Evolutionary conservation across 2,113 vertebrate genomes (phyloP), one percentile per base, ranked within the genome.

Genomic region (Struthidea cinerea): DNA sequence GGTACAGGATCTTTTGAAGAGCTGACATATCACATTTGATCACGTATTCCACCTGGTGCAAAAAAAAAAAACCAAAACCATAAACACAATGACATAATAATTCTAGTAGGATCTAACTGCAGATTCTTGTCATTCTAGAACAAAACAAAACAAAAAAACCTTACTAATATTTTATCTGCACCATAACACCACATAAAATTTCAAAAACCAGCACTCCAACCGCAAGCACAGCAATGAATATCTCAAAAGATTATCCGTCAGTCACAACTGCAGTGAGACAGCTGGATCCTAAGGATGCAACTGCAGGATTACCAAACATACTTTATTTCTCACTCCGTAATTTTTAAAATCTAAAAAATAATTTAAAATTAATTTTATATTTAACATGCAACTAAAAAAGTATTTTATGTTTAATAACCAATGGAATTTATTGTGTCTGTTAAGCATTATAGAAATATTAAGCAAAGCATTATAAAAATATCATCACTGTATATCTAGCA

Each of bases 11-110:
- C 97, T 99, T 99, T 96, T 99, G 99, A 67, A 99, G 99, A 33
- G 99, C 99, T 33, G 99, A 99, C 99, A 99, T 99, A 97, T 99
- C 99, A 84, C 99, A 99, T 87, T 99, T 99, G 85, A 99, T 98
- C 90, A 99, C 99, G 21, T 99, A 99, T 93, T 99, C 99, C 97
- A 99, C 99, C 99, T 99, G 94, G 39, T 64, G 18, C 15, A 27
- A 76, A 80, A 87, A 90, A 39, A 82, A 53, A 46, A 74, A n/a
- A 3, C 0, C 1, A 23, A 47, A 52, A 15, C 11, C 22, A 80
- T 56, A 46, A 97, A 57, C 6, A 89, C 2, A 12, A 3, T 22
- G 11, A 56, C 53, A 27, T 32, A 50, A 63, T 21, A 68, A 63
- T 17, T 3, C 65, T 44, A 68, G 10, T n/a, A 75, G 10, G 21